Percentiles rank a stretch among this genome's conserved stretches.
Evolutionary conservation across 2,797 vertebrate species (phyloP).

Genomic region (Gymnopithys bicolor): DNA sequence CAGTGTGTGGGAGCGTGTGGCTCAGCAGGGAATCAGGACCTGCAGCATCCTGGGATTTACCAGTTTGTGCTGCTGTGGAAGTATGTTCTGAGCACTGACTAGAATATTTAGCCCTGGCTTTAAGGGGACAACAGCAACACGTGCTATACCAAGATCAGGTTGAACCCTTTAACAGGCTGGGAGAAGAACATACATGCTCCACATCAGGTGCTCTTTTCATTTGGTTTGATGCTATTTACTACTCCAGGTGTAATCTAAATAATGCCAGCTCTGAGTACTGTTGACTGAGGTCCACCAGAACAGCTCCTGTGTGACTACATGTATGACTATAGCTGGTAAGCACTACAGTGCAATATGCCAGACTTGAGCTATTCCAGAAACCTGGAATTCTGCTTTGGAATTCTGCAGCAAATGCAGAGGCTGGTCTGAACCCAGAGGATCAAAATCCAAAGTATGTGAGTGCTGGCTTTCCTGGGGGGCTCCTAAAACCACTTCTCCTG

Average conservation of each 20-base stretch:
- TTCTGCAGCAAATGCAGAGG: neutral
- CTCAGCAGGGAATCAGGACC: neutral
- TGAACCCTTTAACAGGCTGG: neutral
- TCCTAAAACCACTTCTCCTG: neutral
- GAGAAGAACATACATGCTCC: neutral
- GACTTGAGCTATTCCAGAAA: neutral
- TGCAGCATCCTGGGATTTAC: neutral
- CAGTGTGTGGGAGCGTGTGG: fast-evolving
- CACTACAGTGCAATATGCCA: too few species aligned
- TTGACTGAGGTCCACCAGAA: neutral
- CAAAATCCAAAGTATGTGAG: neutral
- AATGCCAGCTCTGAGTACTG: neutral
- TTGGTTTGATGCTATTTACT: neutral
- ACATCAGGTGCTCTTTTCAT: neutral
- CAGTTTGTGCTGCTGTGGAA: neutral
- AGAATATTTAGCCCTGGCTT: neutral
- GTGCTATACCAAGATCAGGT: too few species aligned
- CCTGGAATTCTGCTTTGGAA: neutral
- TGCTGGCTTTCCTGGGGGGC: neutral
- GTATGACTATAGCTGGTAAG: neutral
- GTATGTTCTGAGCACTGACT: neutral
- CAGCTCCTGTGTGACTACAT: neutral
- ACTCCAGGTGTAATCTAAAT: neutral
- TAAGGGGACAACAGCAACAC: neutral
- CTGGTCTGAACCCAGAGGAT: neutral